These are phyloP conservation scores for Prionchulus punctatus DNA, from an alignment of 2,888 invertebrate genomes.

Conservation along the genomic window DNA sequence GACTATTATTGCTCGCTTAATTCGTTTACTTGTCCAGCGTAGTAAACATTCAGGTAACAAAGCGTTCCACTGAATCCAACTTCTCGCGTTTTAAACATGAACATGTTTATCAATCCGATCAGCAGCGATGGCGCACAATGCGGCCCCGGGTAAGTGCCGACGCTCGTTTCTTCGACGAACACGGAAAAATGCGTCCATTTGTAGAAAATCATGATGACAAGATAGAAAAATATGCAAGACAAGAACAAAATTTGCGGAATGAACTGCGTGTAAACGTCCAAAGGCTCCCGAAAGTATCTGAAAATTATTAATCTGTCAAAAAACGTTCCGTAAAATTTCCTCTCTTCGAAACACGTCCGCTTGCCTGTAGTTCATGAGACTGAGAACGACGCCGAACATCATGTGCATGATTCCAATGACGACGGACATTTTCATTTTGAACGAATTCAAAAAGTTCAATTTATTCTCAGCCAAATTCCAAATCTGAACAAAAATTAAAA, in stretches of 20 bases:
- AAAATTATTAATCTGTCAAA: no score
- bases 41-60: conserved; percentile 23
- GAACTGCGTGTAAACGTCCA: conserved; percentile 75
- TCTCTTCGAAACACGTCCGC: neutral
- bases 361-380: conserved; percentile 36
- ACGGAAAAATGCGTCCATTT: conserved; percentile 55
- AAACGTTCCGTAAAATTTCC: neutral
- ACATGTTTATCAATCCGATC: conserved; percentile 32
- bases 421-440: conserved; percentile 91
- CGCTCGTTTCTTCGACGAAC: conserved; percentile 18
- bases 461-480: conserved; percentile 51
- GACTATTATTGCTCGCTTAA: no score
- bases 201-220: conserved; percentile 78
- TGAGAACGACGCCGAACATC: conserved; percentile 80
- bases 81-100: conserved; percentile 24
- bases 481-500: conserved; percentile 27
- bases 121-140: conserved; percentile 31
- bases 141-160: conserved; percentile 22
- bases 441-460: conserved; percentile 80
- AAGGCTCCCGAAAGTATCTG: conserved; percentile 43
- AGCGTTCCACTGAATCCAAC: conserved; percentile 15
- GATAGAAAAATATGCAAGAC: conserved; percentile 75
- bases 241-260: conserved; percentile 86
- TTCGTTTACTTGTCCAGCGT: conserved; percentile 21
- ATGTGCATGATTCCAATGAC: conserved; percentile 90